phyloP scores from a whole-genome alignment of 2,797 vertebrate genomes.

The Notoglanidium macrostoma region DNA sequence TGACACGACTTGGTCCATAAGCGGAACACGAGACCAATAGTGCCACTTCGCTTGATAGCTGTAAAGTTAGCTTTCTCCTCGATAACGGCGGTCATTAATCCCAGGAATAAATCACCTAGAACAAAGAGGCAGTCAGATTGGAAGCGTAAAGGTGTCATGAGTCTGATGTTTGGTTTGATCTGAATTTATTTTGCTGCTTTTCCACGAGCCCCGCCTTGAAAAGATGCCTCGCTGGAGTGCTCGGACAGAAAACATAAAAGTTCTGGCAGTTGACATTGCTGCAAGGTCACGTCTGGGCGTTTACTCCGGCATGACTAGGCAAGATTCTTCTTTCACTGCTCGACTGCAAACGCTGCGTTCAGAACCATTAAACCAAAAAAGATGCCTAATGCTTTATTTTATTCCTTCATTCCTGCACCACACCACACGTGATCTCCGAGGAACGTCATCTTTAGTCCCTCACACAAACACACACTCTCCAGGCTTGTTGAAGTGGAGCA shows the following conservation, averaged over 20 bases:
- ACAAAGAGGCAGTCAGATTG: neutral
- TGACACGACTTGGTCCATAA: neutral
- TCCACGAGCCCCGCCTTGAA: neutral
- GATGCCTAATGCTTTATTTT: neutral
- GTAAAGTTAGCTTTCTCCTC: neutral
- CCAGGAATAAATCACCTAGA: neutral
- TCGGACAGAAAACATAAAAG: slow-evolving; percentile 39
- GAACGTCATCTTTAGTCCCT: too few relatives aligned
- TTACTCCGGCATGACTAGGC: slow-evolving; percentile 70
- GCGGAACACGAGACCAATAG: neutral
- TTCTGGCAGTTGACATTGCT: slow-evolving; percentile 60
- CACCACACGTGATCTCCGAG: too few relatives aligned
- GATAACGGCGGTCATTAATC: too few relatives aligned
- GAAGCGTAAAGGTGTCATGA: neutral
- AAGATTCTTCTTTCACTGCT: slow-evolving; percentile 66
- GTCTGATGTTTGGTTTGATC: neutral
- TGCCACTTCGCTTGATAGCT: neutral
- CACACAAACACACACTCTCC: neutral
- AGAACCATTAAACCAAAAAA: slow-evolving; percentile 59
- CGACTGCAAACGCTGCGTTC: slow-evolving; percentile 17
- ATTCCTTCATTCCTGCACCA: neutral
- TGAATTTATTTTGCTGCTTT: neutral
- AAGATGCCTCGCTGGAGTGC: neutral
- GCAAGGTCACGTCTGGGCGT: slow-evolving; percentile 67
- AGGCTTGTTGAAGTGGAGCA: slow-evolving; percentile 30